These are phyloP conservation scores for Drosophila aff. DNA, from an alignment of 1,140 invertebrate genomes.

Conservation along the genomic window DNA sequence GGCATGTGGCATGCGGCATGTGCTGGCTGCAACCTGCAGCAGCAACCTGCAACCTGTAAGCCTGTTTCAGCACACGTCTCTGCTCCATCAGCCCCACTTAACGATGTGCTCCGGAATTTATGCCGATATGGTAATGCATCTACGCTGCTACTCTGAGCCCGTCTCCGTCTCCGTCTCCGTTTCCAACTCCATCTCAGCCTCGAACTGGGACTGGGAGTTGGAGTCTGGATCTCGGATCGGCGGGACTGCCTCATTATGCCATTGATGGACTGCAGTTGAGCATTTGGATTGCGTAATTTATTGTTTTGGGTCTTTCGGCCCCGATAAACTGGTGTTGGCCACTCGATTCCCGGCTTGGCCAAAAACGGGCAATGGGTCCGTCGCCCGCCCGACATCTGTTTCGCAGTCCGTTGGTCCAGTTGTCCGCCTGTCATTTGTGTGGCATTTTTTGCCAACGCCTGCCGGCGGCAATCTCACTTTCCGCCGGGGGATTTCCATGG, in stretches of 20 bases:
- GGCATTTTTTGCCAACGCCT: constrained; percentile 80
- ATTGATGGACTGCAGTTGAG: constrained; percentile 84
- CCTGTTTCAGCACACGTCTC: constrained; percentile 45
- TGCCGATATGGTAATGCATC: constrained; percentile 84
- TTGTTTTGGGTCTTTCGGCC: constrained; percentile 75
- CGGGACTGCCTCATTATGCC: constrained; percentile 80
- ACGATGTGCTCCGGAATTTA: constrained; percentile 85
- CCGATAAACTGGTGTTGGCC: constrained; percentile 81
- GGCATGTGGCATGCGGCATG: constrained; percentile 18
- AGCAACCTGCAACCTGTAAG: constrained; percentile 24
- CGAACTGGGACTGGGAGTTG: constrained; percentile 34
- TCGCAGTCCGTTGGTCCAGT: neutral
- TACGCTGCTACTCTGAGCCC: constrained; percentile 43
- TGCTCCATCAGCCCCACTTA: constrained; percentile 73
- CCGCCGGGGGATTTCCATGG: constrained; percentile 57
- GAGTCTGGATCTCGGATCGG: constrained; percentile 41
- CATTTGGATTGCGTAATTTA: constrained; percentile 85
- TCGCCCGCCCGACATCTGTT: constrained; percentile 16
- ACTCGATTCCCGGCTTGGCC: constrained; percentile 52
- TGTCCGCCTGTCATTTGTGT: constrained; percentile 40
- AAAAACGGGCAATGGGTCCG: constrained; percentile 67
- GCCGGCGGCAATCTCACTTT: constrained; percentile 73
- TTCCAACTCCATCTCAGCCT: neutral
- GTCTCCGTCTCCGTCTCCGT: constrained; percentile 15
- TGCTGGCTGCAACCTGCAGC: constrained; percentile 12